phyloP scores from a whole-genome alignment of 2,797 vertebrate genomes.

The Myotis planiceps region DNA sequence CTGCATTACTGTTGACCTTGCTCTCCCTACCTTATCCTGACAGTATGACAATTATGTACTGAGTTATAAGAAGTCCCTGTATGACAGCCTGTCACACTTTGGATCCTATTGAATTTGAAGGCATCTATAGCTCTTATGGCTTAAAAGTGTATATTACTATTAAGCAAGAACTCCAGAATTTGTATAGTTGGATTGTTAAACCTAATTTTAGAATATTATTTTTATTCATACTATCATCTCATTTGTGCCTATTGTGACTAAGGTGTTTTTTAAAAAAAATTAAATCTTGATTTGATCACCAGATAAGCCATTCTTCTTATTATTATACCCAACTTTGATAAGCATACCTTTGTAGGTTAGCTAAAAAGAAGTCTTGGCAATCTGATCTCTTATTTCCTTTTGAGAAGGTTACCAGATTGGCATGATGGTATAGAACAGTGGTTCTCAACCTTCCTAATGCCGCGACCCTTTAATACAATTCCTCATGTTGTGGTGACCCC shows the following conservation, averaged over 20 bases:
- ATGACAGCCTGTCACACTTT: background rate
- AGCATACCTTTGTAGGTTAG: background rate
- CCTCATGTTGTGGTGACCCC: no score
- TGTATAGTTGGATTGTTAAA: conserved; percentile 25
- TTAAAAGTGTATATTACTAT: background rate
- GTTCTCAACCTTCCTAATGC: no score
- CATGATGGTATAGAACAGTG: background rate
- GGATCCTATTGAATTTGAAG: background rate
- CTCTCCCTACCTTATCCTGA: background rate
- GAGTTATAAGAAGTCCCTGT: background rate
- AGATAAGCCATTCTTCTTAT: conserved; percentile 9
- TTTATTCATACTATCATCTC: conserved; percentile 24
- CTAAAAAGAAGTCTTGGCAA: background rate
- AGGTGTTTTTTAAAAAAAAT: background rate
- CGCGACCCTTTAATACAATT: no score
- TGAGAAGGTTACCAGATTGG: background rate
- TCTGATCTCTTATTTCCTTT: background rate
- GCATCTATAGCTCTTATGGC: background rate
- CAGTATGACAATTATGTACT: background rate
- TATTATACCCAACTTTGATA: conserved; percentile 30
- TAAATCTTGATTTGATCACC: conserved; percentile 8
- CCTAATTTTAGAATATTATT: conserved; percentile 51
- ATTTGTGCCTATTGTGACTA: conserved; percentile 3
- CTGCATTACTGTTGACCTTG: background rate
- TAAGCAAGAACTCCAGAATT: background rate